Conservation (phyloP, 2,888 invertebrate genomes). For the Byasa hedistus region DNA sequence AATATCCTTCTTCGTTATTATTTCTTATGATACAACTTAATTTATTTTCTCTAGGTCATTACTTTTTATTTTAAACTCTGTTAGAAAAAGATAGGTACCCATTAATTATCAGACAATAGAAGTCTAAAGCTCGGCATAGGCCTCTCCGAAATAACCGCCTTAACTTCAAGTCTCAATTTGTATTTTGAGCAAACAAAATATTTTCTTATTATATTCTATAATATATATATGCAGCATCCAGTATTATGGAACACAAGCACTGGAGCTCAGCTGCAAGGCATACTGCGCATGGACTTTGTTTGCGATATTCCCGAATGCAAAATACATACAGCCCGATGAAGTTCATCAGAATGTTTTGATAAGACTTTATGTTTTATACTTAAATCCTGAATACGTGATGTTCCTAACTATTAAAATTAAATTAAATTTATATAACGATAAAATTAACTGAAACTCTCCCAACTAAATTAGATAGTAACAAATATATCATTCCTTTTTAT, state of each 20-base stretch:
- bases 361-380: neutral
- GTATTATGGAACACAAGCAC: neutral
- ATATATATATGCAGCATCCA: neutral
- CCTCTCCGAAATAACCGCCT: no score
- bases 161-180: no score
- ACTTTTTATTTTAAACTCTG: no score
- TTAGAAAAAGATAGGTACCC: no score
- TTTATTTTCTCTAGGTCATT: no score
- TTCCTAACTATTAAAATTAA: neutral
- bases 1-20: neutral
- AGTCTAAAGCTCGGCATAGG: no score
- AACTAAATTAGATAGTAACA: neutral
- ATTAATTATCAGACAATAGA: no score
- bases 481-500: neutral
- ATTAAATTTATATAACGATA: neutral
- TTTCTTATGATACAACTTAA: no score
- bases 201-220: no score
- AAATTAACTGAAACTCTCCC: neutral
- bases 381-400: slow-evolving; percentile 3
- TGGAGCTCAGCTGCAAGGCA: neutral
- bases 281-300: neutral
- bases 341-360: neutral
- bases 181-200: no score
- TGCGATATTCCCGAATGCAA: neutral
- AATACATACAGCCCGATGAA: neutral